Base-by-base conservation (phyloP, 1,140 invertebrate species). In the Littorina saxatilis region DNA sequence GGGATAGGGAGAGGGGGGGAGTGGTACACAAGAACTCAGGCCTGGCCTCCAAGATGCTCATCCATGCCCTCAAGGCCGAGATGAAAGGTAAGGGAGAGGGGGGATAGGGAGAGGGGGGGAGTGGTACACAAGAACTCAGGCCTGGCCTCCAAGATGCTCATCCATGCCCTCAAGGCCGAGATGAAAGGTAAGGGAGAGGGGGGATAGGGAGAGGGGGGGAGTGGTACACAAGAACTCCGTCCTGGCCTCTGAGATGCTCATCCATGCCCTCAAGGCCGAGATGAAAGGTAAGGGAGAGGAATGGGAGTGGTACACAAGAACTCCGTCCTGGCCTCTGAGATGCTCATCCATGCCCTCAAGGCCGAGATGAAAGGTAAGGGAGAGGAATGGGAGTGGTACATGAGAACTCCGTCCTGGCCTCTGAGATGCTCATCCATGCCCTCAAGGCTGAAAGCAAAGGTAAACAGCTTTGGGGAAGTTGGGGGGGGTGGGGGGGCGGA, bases 371-470 rank as follows among this genome's bases (percentile, higher is more conserved):
- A 76, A 83, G 84, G 88, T 88, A 58, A 77, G 66, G 35, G 32
- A 63, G 1, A 29, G 29, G 61, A 32, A 17, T 58, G 29, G 15
- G 11, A 32, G 27, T 9, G n/a, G 20, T 58, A n/a, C 75, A 61
- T 35, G 78, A 85, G 73, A 79, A 74, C 39, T 79, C 79, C 17
- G 50, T 61, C 80, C 79, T 83, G 11, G 15, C 86, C 87, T 39
- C 77, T 84, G 37, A 81, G 86, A 1, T 75, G 82, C 52, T 85
- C 4, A 77, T 87, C 1, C 66, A 76, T 17, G 78, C 88, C 2
- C 78, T 88, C 27, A 83, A 83, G 40, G 81, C 82, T 1, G 87
- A 90, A 73, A 82, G 83, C 9, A 82, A 76, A 83, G 84, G 88
- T 88, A 58, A 77, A n/a, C 27, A n/a, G 20, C 17, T 58, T 20